Evolutionary conservation across 2,797 vertebrate species (phyloP), one percentile per base, ranked within the genome.

Genomic region (Channallabes apus): DNA sequence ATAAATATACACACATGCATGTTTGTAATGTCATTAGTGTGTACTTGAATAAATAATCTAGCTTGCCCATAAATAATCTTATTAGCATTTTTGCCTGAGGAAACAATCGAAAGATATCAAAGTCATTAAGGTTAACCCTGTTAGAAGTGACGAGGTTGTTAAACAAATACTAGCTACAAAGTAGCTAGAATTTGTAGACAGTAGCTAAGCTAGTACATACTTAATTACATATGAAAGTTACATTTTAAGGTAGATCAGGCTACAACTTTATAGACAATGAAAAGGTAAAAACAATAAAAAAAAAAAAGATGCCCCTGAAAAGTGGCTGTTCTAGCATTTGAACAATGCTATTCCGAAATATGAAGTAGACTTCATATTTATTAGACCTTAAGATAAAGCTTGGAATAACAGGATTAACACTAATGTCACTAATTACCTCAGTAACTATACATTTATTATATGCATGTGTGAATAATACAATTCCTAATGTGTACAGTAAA

Each of bases 381-480:
- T 27, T 58, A 32, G 27, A 32, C 18, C 22, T 58, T 56, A 3
- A 58, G n/a, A 4, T 29, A 32, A 76, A 56, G 73, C 73, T 58
- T 58, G 20, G 8, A 32, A 32, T 27, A 54, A 15, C 72, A 54
- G 24, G 1, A 54, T 14, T 12, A 73, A 7, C 24, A 6, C 22
- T 27, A 54, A 20, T 15, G 51, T 32, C 32, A 29, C 7, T 17
- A 20, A 56, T 18, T 0, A 38, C 59, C 62, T 5, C n/a, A 3
- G 22, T 1, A 62, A 64, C 46, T 62, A 64, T 79, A 62, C 24
- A 64, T 64, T 79, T 79, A 64, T 79, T 64, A 64, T 38, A 79
- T 41, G 14, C 3, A 46, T 41, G 4, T 6, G 2, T 78, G 4
- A 78, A 35, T 24, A 35, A 61, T 61, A 24, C 12, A 76, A 20